These are phyloP conservation scores for Xenotilapia leptura DNA, from an alignment of 2,113 vertebrate genomes.

Conservation along the genomic window DNA sequence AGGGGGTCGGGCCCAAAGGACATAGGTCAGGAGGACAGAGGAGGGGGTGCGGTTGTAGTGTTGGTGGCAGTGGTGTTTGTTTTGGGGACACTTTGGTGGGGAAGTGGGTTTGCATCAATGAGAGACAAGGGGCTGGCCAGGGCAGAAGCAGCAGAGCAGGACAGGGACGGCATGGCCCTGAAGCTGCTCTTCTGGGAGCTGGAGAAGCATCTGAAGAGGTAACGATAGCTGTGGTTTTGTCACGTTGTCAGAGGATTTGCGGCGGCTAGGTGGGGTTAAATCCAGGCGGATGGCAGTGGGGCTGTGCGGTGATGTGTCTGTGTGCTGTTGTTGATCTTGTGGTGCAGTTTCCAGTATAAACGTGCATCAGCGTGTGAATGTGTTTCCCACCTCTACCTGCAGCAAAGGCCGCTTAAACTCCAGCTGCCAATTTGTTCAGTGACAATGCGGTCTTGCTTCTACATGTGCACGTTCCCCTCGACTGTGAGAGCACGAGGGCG, in stretches of 20 bases:
- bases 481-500: not conserved
- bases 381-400: not conserved
- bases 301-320: not conserved
- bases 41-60: not conserved
- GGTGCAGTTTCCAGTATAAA: not conserved
- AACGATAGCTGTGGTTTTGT: slow-evolving; percentile 34
- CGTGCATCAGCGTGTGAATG: not conserved
- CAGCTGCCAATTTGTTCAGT: not conserved
- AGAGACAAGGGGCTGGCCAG: slow-evolving; percentile 41
- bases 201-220: slow-evolving; percentile 69
- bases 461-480: not conserved
- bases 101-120: slow-evolving; percentile 37
- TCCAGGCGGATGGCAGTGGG: not conserved
- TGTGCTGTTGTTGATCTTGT: not conserved
- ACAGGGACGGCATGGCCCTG: slow-evolving; percentile 42
- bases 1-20: slow-evolving; percentile 19
- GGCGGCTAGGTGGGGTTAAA: not conserved
- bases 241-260: not conserved
- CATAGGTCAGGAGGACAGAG: slow-evolving; percentile 8
- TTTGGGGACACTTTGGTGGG: not conserved
- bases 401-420: not conserved
- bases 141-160: slow-evolving; percentile 29
- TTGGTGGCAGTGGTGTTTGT: not conserved
- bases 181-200: slow-evolving; percentile 68
- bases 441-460: not conserved